These are phyloP conservation scores for Scolanthus callimorphus DNA, from an alignment of 92 coral and sea anemone genomes.

Conservation along the genomic window DNA sequence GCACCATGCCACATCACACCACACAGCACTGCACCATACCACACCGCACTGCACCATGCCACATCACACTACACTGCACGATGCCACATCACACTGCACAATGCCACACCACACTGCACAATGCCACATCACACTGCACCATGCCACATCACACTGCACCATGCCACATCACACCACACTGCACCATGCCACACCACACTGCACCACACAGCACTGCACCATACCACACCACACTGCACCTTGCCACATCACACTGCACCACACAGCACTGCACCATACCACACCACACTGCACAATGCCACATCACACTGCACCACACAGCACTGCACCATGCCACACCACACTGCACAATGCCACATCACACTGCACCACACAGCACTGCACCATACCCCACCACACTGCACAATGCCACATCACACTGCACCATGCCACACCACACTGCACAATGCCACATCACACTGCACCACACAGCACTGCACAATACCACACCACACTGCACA, in stretches of 20 bases:
- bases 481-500: neutral
- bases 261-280: neutral
- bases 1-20: neutral
- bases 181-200: neutral
- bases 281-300: neutral
- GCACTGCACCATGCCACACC: neutral
- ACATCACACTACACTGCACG: constrained; percentile 3
- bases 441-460: neutral
- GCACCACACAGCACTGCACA: neutral
- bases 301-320: neutral
- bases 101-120: neutral
- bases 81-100: constrained; percentile 1
- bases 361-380: neutral
- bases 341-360: neutral
- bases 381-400: neutral
- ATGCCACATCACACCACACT: neutral
- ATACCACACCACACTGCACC: neutral
- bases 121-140: constrained; percentile 5
- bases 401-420: neutral
- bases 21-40: constrained; percentile 4
- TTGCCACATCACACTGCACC: neutral
- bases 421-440: neutral
- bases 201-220: neutral
- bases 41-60: constrained; percentile 3
- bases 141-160: constrained; percentile 1